Evolutionary conservation across 92 coral and sea anemone species (phyloP), one percentile per base, ranked within the genome.

Genomic region (Virgularia gustaviana): DNA sequence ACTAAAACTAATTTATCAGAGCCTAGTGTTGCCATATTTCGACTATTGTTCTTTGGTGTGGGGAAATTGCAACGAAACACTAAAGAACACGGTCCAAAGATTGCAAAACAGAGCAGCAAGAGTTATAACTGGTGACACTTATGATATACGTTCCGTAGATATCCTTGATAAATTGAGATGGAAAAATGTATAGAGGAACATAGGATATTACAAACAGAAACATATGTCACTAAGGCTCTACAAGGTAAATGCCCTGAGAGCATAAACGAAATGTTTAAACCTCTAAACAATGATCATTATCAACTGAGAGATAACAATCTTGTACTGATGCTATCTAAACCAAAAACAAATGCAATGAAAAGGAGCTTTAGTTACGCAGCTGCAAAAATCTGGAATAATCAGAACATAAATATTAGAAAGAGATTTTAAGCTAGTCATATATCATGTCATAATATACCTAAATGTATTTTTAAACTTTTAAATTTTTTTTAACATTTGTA

Each of bases 161-260:
- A 63, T 63, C 67, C 37, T 35, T 38, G 7, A 12, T 36, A 63
- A 19, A 42, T 38, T 63, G 39, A 31, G 30, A 63, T 63, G 70
- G 70, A 36, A 36, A 33, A 63, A 63, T 36, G 30, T n/a, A n/a
- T n/a, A n/a, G n/a, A n/a, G n/a, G n/a, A n/a, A n/a, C n/a, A n/a
- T n/a, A 38, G 52, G 39, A 63, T 9, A n/a, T 35, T 49, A 13
- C 49, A 62, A 36, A 62, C 28, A 35, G 20, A n/a, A 16, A 29
- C 16, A n/a, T 33, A 13, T 36, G 49, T 63, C 22, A 35, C 29
- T n/a, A 63, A 36, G 4, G 49, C 9, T 36, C 70, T 63, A 16
- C 30, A n/a, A 6, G 39, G 39, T 4, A 63, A 63, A 63, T 63
- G 70, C 51, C 70, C 70, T 36, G 70, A 63, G 20, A 42, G 51